These are phyloP conservation scores for Bactericera cockerelli DNA, from an alignment of 1,140 invertebrate genomes.

Conservation along the genomic window DNA sequence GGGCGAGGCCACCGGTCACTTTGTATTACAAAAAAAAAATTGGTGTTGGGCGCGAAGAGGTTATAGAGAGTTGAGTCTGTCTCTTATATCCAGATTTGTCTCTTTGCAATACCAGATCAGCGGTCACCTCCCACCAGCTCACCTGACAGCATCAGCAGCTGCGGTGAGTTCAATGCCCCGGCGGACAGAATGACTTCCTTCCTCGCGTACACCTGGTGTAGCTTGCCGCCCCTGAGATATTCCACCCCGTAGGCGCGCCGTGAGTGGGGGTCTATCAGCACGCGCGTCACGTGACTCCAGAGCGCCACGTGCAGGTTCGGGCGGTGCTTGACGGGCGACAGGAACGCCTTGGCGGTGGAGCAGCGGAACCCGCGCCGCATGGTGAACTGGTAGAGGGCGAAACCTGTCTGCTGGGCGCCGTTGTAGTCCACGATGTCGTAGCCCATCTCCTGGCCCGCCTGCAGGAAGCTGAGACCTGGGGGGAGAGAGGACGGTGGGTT, in stretches of 20 bases:
- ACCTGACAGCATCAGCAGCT: constrained; percentile 68
- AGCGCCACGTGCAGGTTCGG: constrained; percentile 57
- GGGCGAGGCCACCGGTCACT: too few relatives aligned
- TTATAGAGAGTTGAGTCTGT: too few relatives aligned
- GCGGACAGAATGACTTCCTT: constrained; percentile 65
- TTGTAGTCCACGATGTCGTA: constrained; percentile 65
- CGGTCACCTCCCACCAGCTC: too few relatives aligned
- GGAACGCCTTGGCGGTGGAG: constrained; percentile 62
- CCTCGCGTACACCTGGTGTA: constrained; percentile 46
- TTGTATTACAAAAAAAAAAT: too few relatives aligned
- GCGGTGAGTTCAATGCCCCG: constrained; percentile 59
- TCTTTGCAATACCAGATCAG: too few relatives aligned
- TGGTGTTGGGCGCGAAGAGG: too few relatives aligned
- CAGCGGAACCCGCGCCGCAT: constrained; percentile 61
- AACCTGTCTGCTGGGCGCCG: constrained; percentile 64
- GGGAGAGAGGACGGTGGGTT: background rate
- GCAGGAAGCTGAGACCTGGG: constrained; percentile 51
- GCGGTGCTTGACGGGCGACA: constrained; percentile 53
- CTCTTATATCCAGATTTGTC: too few relatives aligned
- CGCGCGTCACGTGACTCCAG: constrained; percentile 56
- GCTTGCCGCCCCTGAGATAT: constrained; percentile 48
- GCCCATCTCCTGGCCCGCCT: constrained; percentile 81
- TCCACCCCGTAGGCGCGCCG: constrained; percentile 60
- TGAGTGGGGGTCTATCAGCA: constrained; percentile 51
- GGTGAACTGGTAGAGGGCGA: constrained; percentile 63